Conservation (phyloP, 2,797 vertebrate species). For the Artibeus lituratus region DNA sequence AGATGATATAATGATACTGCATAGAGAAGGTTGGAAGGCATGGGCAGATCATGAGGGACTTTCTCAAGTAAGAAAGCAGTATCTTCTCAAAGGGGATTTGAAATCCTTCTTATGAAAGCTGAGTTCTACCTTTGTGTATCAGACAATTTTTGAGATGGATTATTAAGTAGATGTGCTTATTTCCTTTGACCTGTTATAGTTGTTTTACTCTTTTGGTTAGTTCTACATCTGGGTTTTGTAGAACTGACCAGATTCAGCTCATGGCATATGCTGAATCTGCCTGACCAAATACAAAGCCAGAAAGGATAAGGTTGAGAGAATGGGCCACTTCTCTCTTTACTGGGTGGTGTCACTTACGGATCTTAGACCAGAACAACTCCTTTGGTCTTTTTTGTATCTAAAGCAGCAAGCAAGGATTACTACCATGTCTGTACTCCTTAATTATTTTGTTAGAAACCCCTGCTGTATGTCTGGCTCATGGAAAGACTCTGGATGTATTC, state of each 20-base stretch:
- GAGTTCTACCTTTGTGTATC: not conserved
- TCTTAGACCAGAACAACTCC: not conserved
- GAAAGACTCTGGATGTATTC: not conserved
- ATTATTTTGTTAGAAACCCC: not conserved
- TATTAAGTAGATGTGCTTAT: not conserved
- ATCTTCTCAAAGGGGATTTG: not conserved
- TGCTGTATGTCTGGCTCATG: not conserved
- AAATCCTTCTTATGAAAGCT: not conserved
- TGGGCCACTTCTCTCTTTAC: not conserved
- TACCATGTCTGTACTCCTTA: not conserved
- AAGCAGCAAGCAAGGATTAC: not conserved
- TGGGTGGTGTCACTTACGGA: not conserved
- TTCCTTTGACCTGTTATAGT: not conserved
- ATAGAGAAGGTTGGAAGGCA: not conserved
- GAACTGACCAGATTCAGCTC: not conserved
- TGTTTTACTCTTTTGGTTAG: not conserved
- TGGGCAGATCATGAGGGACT: not conserved
- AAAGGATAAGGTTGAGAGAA: not conserved
- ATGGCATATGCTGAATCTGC: not conserved
- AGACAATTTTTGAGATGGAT: not conserved
- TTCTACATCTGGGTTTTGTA: not conserved
- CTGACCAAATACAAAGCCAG: not conserved
- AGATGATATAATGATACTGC: not conserved
- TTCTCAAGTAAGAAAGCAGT: not conserved
- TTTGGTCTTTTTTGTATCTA: conserved; percentile 28